These are phyloP conservation scores for Apteryx mantelli DNA, from an alignment of 2,113 vertebrate genomes.

Conservation along the genomic window DNA sequence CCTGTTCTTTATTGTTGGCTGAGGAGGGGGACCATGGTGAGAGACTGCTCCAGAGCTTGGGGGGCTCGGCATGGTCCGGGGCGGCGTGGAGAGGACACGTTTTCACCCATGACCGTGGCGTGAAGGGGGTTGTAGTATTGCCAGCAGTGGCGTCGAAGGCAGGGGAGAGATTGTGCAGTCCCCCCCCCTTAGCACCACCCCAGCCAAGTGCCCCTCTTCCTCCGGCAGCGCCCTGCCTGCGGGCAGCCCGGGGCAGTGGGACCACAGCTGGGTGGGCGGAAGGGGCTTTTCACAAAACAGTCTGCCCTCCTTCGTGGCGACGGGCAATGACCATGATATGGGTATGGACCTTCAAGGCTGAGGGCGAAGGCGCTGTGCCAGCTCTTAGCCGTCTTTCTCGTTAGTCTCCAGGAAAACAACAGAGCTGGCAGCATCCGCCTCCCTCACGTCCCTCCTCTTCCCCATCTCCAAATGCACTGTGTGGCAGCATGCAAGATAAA, in stretches of 20 bases:
- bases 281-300: neutral
- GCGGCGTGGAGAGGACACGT: neutral
- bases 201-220: accelerated
- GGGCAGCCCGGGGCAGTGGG: neutral
- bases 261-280: neutral
- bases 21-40: neutral
- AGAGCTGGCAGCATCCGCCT: neutral
- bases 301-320: neutral
- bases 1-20: neutral
- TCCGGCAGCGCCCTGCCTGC: too few relatives aligned
- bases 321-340: accelerated
- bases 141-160: accelerated
- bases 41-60: neutral
- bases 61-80: neutral
- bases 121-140: neutral
- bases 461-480: accelerated
- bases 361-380: neutral
- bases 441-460: neutral
- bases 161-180: neutral
- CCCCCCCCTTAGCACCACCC: accelerated
- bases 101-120: neutral
- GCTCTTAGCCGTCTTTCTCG: neutral
- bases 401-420: neutral
- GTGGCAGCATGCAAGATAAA: neutral
- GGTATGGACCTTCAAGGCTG: neutral